Base-by-base conservation (phyloP, 2,797 vertebrate species). In the Ambastaia sidthimunki region DNA sequence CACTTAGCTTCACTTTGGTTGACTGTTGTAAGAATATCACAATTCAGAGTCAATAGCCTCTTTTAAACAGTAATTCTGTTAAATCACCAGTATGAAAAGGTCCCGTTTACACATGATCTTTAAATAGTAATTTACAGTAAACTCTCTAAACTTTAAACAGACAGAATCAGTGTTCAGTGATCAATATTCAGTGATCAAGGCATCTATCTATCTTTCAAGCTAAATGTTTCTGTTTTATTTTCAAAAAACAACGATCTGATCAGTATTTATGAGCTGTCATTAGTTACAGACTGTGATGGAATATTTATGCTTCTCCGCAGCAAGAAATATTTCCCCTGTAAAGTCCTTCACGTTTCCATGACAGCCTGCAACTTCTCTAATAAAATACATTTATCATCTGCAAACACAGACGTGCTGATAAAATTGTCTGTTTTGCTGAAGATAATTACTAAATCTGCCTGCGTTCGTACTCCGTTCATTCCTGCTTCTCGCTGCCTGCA, bases 341-440 rank as follows among this genome's bases (percentile, higher is more conserved):
- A 79, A 83, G 87, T 77, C 84, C 81, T 76, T 85, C 83, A 80
- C 83, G n/a, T n/a, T n/a, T n/a, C 84, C 81, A 83, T 83, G 84
- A 78, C 67, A 66, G 25, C 85, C 79, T 79, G 82, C 80, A 89
- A 87, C 88, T 86, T 82, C 81, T 87, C 86, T 91, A 92, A 93
- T 93, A 91, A 94, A 93, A 92, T 82, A 52, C 93, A 94, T 94
- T 93, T 88, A 93, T 94, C 93, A 92, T 92, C 88, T 81, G 83
- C 83, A 84, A 87, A 85, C 68, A 74, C 86, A 91, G 89, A 87
- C n/a, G n/a, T 89, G 89, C 90, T 83, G 85, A 91, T 87, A 2
- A 89, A 89, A 87, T 83, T 89, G 89, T 90, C 89, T 86, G 86
- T 90, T 92, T 90, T 82, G 71, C 78, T 34, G 68, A 68, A 88